Evolutionary conservation across 2,797 vertebrate species (phyloP), one percentile per base, ranked within the genome.

Genomic region (Fratercula arctica): DNA sequence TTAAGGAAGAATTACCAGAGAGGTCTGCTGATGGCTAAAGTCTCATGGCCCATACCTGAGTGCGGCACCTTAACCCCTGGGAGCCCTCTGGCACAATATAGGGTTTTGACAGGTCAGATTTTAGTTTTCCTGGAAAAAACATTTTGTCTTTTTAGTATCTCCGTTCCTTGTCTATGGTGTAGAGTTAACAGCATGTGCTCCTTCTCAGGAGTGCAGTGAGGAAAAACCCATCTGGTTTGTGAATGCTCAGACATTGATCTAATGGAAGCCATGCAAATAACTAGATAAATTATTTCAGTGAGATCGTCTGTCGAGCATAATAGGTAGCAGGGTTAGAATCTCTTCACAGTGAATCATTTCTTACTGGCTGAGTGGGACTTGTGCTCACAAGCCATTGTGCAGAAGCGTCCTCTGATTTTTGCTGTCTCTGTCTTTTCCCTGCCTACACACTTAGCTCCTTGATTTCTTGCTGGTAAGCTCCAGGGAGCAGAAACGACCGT

Each of bases 221-320:
- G 86, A 92, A 87, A 93, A 95, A 61, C 19, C 67, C 84, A 89
- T 94, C 75, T 89, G 96, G 61, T 90, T 87, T 69, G 56, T 80
- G 93, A 93, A 82, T 82, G 90, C 85, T 89, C 70, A 83, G 83
- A 43, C 48, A 35, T 74, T 53, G 80, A 75, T 89, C 80, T 89
- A 80, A 77, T 85, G 74, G 83, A 89, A 95, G 85, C 66, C 91
- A 61, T 93, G 86, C 90, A 96, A 95, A 94, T 95, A 94, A 85
- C 80, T 29, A 72, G 86, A 91, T 87, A 85, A 82, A 93, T 87
- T 7, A 87, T 94, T 93, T 89, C 72, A 80, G 61, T 81, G 64
- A 75, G 50, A 89, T 79, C 3, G 2, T 90, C 66, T 91, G 67
- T 87, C 0, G 3, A 86, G 57, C 19, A 33, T 87, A 73, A 80